Base-by-base conservation (phyloP, 2,113 vertebrate genomes). In the Ibidorhyncha struthersii region DNA sequence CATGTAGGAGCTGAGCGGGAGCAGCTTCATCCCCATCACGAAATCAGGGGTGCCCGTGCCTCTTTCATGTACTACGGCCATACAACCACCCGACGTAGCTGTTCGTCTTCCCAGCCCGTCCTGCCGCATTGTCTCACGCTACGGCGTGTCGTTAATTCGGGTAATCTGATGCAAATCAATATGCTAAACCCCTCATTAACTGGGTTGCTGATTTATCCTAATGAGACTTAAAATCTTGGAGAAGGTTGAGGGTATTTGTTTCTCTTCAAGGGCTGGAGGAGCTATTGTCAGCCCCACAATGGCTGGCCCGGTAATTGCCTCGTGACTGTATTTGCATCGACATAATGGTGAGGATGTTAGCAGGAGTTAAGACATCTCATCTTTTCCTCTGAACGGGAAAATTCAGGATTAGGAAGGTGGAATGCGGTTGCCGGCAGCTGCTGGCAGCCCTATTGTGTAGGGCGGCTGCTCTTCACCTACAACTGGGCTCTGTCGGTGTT, bases 201-300 rank as follows among this genome's bases (percentile, higher is more conserved):
- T 95, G 92, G 49, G 78, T 85, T 76, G 43, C 74, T 88, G 83
- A 76, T 92, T 97, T 92, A 79, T 82, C 76, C 91, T 95, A 95
- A 96, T 93, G 91, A 96, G 95, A 85, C 81, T 95, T 86, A 76
- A 91, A 96, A 84, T 84, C 86, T 56, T 38, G 86, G 95, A 76
- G 88, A 45, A 95, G 73, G 49, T 81, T 84, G 83, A 89, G 62
- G 52, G 80, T 63, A 86, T 96, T 96, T 96, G 26, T 95, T 94
- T 89, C 82, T 86, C 59, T 47, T 83, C 55, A 88, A 72, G 53
- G 53, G 18, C 70, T 81, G 4, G 3, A 43, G 14, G 4, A 84
- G 65, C 93, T 61, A 89, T 91, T 94, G 96, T 96, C 90, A 85
- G 70, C 84, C 82, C 49, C 74, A 96, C 96, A 94, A 91, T 79